Base-by-base conservation (phyloP, 1,140 invertebrate species). In the Lepidurus arcticus region DNA sequence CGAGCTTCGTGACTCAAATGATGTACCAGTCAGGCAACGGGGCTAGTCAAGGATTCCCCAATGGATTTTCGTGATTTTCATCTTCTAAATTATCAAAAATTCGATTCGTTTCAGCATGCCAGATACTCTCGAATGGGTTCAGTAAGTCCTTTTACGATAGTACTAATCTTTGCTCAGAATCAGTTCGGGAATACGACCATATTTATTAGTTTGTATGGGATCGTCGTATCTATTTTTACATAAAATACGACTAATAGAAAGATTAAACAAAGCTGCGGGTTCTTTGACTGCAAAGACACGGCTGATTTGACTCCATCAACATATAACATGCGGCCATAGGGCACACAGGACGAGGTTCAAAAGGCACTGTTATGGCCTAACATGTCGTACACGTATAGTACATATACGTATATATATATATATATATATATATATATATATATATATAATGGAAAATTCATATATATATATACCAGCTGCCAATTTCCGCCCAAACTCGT, bases 401-500 rank as follows among this genome's bases (percentile, higher is more conserved):
- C 21, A 65, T n/a, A n/a, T n/a, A n/a, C n/a, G n/a, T n/a, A n/a
- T n/a, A 53, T 53, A 11, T n/a, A 53, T n/a, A 53, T n/a, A 53
- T 45, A 8, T 1, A 45, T 45, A 8, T n/a, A 53, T 53, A 7
- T n/a, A 53, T 53, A 53, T 5, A n/a, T 53, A 2, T n/a, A 65
- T 65, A 9, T 3, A 34, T 34, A 21, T 65, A 24, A 24, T 24
- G 24, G 24, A 65, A n/a, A n/a, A n/a, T n/a, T n/a, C n/a, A n/a
- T 13, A 6, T 21, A 7, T 65, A 65, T 13, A 65, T 65, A 0
- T n/a, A 65, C 53, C 53, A 65, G 53, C 53, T 65, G 53, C 53
- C 53, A 65, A 65, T 65, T 65, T 65, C 53, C 53, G 53, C 53
- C 16, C n/a, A 13, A 65, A 65, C 53, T 65, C n/a, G 53, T 65